phyloP scores from a whole-genome alignment of 2,888 invertebrate genomes.

The Galerucella nymphaeae region DNA sequence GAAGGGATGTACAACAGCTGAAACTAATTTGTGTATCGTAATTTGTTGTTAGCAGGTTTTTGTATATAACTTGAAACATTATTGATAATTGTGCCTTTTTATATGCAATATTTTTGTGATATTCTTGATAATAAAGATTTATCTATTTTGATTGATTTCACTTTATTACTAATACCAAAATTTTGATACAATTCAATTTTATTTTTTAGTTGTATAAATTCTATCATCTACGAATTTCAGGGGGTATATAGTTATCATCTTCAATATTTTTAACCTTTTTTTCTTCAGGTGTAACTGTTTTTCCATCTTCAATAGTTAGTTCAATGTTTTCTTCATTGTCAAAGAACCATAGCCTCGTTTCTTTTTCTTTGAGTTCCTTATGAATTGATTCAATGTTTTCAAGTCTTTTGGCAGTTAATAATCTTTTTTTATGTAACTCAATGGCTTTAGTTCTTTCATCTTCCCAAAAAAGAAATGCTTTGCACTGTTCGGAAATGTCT shows the following conservation, averaged over 20 bases:
- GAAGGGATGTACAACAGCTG: conserved; percentile 91
- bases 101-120: conserved; percentile 52
- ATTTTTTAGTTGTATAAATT: neutral
- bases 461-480: conserved; percentile 73
- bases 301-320: conserved; percentile 74
- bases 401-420: conserved; percentile 66
- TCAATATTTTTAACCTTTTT: conserved; percentile 60
- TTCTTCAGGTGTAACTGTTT: conserved; percentile 50
- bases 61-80: conserved; percentile 22
- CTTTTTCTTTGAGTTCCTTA: conserved; percentile 70
- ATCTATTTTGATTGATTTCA: conserved; percentile 44
- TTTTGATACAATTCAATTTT: neutral
- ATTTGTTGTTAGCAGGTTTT: neutral
- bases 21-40: conserved; percentile 27
- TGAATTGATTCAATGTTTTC: conserved; percentile 71
- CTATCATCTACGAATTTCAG: conserved; percentile 67
- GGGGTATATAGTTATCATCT: conserved; percentile 78
- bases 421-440: conserved; percentile 69
- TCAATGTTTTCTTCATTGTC: conserved; percentile 83
- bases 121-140: conserved; percentile 48
- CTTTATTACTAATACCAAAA: neutral
- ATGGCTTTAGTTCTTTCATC: conserved; percentile 69
- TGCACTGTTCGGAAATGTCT: conserved; percentile 70
- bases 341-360: conserved; percentile 81
- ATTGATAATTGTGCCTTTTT: conserved; percentile 33